These are phyloP conservation scores for Pagrus major DNA, from an alignment of 2,113 vertebrate species.

Conservation along the genomic window DNA sequence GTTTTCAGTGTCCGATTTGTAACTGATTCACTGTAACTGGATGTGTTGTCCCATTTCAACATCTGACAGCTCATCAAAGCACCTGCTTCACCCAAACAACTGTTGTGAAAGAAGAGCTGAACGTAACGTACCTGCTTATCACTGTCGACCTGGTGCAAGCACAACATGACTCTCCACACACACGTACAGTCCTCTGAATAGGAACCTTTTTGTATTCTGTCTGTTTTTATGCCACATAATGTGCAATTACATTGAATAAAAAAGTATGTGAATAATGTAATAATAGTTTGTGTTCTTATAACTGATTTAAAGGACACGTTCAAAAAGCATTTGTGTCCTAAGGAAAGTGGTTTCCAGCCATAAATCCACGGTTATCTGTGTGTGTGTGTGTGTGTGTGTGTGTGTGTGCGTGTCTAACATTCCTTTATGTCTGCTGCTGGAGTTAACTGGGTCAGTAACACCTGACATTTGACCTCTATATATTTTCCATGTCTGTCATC, in stretches of 20 bases:
- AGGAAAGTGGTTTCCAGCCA: too few relatives aligned
- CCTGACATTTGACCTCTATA: neutral
- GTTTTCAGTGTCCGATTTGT: neutral
- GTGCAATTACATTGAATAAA: neutral
- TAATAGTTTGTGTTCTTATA: neutral
- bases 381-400: conserved; percentile 3
- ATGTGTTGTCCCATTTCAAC: neutral
- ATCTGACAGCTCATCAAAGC: neutral
- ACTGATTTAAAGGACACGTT: too few relatives aligned
- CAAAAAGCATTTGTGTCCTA: too few relatives aligned
- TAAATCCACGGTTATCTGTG: too few relatives aligned
- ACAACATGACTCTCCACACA: neutral
- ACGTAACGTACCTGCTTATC: too few relatives aligned
- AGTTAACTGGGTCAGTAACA: conserved; percentile 18
- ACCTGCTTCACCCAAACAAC: neutral
- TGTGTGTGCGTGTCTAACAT: neutral
- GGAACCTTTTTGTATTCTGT: neutral
- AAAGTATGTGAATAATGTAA: neutral
- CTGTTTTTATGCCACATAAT: neutral
- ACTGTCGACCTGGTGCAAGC: neutral
- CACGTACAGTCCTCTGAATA: neutral
- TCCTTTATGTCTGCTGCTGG: neutral
- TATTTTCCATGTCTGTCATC: neutral
- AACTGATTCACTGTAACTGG: neutral
- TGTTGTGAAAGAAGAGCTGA: neutral